These are phyloP conservation scores for Jaculus jaculus DNA, from an alignment of 2,113 vertebrate genomes.

Conservation along the genomic window DNA sequence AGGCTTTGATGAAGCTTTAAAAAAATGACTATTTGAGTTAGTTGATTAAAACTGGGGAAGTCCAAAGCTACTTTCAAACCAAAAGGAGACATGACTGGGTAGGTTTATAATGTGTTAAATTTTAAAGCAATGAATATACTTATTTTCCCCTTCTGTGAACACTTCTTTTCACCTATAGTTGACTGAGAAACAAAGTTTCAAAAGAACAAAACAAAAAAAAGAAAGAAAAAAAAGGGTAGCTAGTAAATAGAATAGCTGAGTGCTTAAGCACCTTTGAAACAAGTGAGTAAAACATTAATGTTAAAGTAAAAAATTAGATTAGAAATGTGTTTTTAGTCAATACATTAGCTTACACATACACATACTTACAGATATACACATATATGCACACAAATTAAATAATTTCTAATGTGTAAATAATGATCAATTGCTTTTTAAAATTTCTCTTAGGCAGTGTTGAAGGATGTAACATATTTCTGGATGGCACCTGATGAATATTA, in stretches of 20 bases:
- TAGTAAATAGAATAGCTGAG: background rate
- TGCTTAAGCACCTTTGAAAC: background rate
- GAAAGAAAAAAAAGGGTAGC: background rate
- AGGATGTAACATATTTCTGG: constrained; percentile 23
- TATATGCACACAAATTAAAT: constrained; percentile 3
- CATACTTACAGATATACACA: background rate
- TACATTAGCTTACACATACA: background rate
- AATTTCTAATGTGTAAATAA: constrained; percentile 34
- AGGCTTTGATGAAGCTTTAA: background rate
- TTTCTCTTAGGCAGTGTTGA: background rate
- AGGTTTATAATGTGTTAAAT: background rate
- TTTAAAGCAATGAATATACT: background rate
- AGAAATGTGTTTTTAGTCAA: background rate
- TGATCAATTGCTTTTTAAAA: constrained; percentile 19
- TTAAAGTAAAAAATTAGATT: background rate
- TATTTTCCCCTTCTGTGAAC: background rate
- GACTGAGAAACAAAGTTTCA: constrained; percentile 19
- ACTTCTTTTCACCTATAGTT: background rate
- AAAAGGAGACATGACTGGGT: background rate
- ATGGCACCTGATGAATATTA: background rate
- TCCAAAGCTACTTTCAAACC: background rate
- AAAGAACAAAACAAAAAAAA: background rate
- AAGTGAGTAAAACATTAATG: background rate
- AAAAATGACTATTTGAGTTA: background rate
- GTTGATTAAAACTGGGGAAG: constrained; percentile 1